Percentiles rank a stretch among this genome's conserved stretches.
Evolutionary conservation across 2,797 vertebrate species (phyloP).

Genomic region (Cynopterus sphinx): DNA sequence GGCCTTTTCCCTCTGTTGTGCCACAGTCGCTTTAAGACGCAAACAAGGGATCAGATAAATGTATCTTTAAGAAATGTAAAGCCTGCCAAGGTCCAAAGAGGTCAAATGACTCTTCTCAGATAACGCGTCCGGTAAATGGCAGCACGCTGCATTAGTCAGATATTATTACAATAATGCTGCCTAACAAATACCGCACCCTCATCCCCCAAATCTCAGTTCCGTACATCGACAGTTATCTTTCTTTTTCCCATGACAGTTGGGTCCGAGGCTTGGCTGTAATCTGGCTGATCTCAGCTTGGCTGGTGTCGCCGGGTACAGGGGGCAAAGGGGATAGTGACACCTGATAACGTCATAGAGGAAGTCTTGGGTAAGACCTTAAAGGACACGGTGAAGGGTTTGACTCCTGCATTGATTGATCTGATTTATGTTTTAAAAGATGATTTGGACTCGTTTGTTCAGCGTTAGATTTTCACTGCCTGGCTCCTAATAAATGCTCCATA

Average conservation of each 20-base stretch:
- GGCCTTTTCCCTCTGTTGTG: background rate
- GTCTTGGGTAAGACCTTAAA: background rate
- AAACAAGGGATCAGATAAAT: background rate
- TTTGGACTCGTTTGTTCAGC: background rate
- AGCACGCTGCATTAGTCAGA: background rate
- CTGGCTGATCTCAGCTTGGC: background rate
- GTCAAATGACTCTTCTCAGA: background rate
- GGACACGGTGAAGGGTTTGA: rapidly evolving
- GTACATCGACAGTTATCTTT: background rate
- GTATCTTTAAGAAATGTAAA: background rate
- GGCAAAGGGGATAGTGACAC: background rate
- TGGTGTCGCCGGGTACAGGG: background rate
- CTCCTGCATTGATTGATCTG: background rate
- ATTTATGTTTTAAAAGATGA: slow-evolving; percentile 23
- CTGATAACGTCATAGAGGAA: background rate
- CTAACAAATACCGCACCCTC: background rate
- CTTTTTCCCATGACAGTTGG: background rate
- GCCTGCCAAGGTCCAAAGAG: background rate
- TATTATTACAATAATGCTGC: background rate
- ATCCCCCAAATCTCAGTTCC: background rate
- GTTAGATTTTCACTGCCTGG: background rate
- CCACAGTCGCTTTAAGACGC: background rate
- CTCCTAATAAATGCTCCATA: background rate
- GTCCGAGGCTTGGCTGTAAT: background rate
- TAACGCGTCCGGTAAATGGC: background rate